Conservation (phyloP, 30 jellyfish, hydroid and myxozoan species). For the Aurelia sp. region DNA sequence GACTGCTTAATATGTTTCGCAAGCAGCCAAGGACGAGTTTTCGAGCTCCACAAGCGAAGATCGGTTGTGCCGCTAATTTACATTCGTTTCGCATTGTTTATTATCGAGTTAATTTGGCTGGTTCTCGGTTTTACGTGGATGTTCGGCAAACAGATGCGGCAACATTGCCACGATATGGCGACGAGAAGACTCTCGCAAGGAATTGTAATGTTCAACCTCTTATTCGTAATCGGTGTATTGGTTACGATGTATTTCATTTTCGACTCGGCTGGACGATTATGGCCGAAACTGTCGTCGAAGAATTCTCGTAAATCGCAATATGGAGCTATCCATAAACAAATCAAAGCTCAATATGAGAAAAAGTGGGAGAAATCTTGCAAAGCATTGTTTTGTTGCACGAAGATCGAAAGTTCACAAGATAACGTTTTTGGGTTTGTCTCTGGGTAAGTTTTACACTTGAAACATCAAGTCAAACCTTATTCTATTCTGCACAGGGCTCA, state of each 20-base stretch:
- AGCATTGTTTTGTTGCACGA: slow-evolving; percentile 88
- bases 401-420: slow-evolving; percentile 72
- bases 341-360: slow-evolving; percentile 63
- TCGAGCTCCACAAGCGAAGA: slow-evolving; percentile 71
- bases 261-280: slow-evolving; percentile 90
- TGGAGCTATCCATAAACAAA: slow-evolving; percentile 62
- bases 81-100: slow-evolving; percentile 52
- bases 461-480: not conserved
- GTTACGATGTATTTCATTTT: slow-evolving; percentile 55
- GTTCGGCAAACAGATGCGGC: slow-evolving; percentile 20
- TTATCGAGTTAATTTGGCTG: slow-evolving; percentile 72
- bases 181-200: slow-evolving; percentile 72
- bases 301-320: slow-evolving; percentile 28
- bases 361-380: slow-evolving; percentile 74
- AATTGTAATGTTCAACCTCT: slow-evolving; percentile 60
- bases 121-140: slow-evolving; percentile 74
- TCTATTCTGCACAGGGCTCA: not conserved
- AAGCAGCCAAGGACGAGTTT: slow-evolving; percentile 92
- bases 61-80: slow-evolving; percentile 76
- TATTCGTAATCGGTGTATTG: slow-evolving; percentile 64
- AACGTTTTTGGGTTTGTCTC: slow-evolving; percentile 83
- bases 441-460: slow-evolving; percentile 30
- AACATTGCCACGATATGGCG: slow-evolving; percentile 51
- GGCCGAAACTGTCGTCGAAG: slow-evolving; percentile 69
- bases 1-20: slow-evolving; percentile 61